A percentile compares a stretch with the other conserved stretches of the same genome.
Evolutionary conservation across 2,113 vertebrate species (phyloP).

Genomic region (Gymnocephalus cernua): DNA sequence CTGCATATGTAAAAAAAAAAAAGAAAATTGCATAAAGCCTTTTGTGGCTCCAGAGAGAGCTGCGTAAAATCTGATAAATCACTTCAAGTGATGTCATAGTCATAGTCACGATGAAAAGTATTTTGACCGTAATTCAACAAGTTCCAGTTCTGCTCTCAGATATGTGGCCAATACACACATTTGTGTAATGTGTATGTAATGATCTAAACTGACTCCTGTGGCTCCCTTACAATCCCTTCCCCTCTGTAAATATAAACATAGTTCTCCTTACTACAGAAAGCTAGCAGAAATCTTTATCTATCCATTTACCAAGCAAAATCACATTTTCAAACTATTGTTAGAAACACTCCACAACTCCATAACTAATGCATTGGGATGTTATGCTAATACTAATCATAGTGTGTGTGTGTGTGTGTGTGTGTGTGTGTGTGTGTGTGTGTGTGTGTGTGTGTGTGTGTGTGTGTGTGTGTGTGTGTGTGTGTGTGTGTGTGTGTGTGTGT

Average conservation of each 20-base stretch:
- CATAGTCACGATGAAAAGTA: background rate
- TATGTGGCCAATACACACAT: background rate
- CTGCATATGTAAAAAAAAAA: background rate
- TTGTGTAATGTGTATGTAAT: background rate
- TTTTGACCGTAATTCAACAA: background rate
- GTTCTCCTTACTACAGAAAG: conserved; percentile 36
- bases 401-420: no score
- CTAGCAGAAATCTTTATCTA: conserved; percentile 42
- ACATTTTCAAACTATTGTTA: conserved; percentile 22
- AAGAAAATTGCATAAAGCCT: background rate
- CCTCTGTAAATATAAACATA: conserved; percentile 45
- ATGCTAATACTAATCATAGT: no score
- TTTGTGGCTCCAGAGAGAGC: background rate
- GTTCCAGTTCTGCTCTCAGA: background rate
- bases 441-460: no score
- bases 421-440: no score
- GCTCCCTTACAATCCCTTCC: conserved; percentile 34
- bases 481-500: background rate
- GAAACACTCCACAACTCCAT: background rate
- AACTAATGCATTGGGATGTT: background rate
- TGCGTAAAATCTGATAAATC: background rate
- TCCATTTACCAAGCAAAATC: conserved; percentile 41
- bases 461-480: no score
- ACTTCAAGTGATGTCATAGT: background rate
- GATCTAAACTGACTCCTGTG: conserved; percentile 18